Evolutionary conservation across 2,888 invertebrate species (phyloP), one percentile per base, ranked within the genome.

Genomic region (Stenchaetothrips biformis): DNA sequence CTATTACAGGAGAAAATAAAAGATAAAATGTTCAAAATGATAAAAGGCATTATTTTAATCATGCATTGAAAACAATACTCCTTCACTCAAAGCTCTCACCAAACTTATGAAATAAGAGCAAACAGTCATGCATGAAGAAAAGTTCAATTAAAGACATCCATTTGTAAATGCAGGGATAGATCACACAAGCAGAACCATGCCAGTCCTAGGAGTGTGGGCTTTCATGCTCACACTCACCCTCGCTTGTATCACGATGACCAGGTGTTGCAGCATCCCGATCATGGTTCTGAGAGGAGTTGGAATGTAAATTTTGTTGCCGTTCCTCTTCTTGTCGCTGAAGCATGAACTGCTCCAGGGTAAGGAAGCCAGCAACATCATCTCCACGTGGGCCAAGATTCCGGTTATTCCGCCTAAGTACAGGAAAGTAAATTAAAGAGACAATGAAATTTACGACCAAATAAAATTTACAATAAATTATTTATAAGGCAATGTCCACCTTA

Each of bases 311-410:
- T 48, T 89, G 89, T 83, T 89, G 89, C 37, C 90, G 89, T 84
- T 94, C 93, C 85, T 93, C 93, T 82, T 91, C 92, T 86, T 94
- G 94, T 83, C 92, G 91, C 83, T 91, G 90, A 83, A 92, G 86
- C 94, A 94, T 94, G 84, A 95, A 90, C 87, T 94, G 92, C 86
- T 94, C 93, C 49, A 94, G 88, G 0, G 94, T 95, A 79, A 94
- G 91, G 85, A 92, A 92, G 0, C 92, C 92, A 78, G 90, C 89
- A 49, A 91, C 87, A 85, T 90, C 91, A 79, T 82, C 82, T 13
- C 82, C 81, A 80, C 13, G 79, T 9, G 37, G 6, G 48, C 59
- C 77, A 49, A 48, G 8, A 11, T 4, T 21, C 8, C 67, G 67
- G 25, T 74, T 74, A 25, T 74, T 74, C 11, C 67, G 25, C 25